These are phyloP conservation scores for Drosophila aff. DNA, from an alignment of 1,140 invertebrate genomes.

Conservation along the genomic window DNA sequence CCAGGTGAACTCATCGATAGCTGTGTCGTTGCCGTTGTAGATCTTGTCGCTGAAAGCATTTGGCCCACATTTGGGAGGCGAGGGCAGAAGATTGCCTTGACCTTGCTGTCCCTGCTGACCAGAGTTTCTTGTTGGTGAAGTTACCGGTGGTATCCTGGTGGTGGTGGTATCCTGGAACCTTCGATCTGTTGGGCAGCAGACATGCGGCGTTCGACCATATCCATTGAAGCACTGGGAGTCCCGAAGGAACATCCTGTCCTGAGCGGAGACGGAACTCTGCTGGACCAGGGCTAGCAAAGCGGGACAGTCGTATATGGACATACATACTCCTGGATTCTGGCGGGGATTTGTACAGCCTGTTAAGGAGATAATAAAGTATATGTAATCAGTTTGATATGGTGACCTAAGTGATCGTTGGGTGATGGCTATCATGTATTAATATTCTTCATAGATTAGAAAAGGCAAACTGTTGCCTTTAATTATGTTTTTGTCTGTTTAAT, in stretches of 20 bases:
- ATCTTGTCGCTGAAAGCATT: slow-evolving; percentile 61
- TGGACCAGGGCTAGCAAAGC: slow-evolving; percentile 53
- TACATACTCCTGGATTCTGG: slow-evolving; percentile 56
- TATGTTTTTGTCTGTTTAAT: no score
- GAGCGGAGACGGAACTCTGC: slow-evolving; percentile 4
- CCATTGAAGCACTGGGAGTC: slow-evolving; percentile 68
- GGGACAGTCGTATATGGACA: slow-evolving; percentile 76
- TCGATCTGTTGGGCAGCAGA: slow-evolving; percentile 71
- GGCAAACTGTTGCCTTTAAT: no score
- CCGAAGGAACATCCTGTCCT: slow-evolving; percentile 56
- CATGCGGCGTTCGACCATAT: slow-evolving; percentile 55
- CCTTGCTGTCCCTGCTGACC: slow-evolving; percentile 14
- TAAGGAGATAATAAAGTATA: neutral
- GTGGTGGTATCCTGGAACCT: slow-evolving; percentile 13
- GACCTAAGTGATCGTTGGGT: no score
- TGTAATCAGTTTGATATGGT: neutral
- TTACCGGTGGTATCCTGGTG: slow-evolving; percentile 23
- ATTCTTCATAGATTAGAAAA: neutral
- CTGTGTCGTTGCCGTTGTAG: slow-evolving; percentile 84
- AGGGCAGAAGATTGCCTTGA: slow-evolving; percentile 52
- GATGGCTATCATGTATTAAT: no score
- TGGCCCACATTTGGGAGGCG: slow-evolving; percentile 65
- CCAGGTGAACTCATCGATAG: slow-evolving; percentile 87
- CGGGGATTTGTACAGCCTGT: slow-evolving; percentile 73
- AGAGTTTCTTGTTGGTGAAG: slow-evolving; percentile 13